Evolutionary conservation across 2,113 vertebrate genomes (phyloP).

Genomic region (Ranitomeya variabilis): DNA sequence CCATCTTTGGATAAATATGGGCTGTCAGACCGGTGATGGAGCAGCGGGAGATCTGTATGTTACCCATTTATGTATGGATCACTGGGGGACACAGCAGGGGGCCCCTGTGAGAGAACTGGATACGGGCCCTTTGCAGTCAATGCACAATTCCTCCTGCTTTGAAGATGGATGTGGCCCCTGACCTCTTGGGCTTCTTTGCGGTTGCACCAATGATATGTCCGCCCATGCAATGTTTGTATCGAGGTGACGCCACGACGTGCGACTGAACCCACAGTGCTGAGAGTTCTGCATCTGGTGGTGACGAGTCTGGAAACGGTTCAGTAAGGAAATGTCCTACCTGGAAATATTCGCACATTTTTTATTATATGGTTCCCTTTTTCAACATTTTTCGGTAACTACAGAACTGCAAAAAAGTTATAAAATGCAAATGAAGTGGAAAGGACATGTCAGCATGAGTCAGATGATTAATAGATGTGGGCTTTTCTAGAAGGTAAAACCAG

Average conservation of each 20-base stretch:
- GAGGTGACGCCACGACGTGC: too few relatives aligned
- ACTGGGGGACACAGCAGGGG: too few relatives aligned
- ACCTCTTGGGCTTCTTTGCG: too few relatives aligned
- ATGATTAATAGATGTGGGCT: background rate
- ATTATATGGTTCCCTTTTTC: background rate
- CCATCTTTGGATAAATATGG: background rate
- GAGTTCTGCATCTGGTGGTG: background rate
- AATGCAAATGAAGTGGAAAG: conserved; percentile 14
- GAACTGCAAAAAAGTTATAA: background rate
- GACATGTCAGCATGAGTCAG: background rate
- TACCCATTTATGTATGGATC: background rate
- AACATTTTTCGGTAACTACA: background rate
- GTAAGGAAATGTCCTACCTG: background rate
- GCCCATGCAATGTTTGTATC: too few relatives aligned
- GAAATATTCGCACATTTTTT: background rate
- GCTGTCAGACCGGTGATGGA: background rate
- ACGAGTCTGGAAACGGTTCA: background rate
- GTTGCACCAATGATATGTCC: too few relatives aligned
- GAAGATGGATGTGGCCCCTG: too few relatives aligned
- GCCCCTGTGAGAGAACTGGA: too few relatives aligned
- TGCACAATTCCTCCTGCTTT: too few relatives aligned
- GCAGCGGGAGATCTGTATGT: background rate
- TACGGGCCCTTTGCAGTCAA: too few relatives aligned
- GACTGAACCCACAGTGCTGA: background rate
- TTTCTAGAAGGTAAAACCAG: background rate